phyloP scores from a whole-genome alignment of 2,797 vertebrate species.

The Microctenopoma steveboyesi region DNA sequence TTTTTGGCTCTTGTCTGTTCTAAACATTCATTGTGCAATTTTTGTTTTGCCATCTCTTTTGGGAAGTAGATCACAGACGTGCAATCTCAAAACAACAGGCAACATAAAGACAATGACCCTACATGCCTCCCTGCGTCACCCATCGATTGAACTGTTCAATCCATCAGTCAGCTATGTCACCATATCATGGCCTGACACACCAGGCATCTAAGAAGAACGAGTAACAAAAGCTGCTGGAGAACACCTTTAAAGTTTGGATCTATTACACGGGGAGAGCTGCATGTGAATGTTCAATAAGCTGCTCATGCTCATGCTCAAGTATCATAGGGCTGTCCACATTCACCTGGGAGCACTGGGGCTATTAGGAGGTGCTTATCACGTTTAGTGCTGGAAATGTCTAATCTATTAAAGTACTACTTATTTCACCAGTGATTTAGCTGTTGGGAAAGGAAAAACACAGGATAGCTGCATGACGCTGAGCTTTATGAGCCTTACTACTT shows the following conservation, averaged over 20 bases:
- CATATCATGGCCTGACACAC: neutral
- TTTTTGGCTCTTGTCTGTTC: neutral
- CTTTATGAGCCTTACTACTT: neutral
- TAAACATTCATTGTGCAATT: no score
- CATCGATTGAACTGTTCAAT: conserved; percentile 51
- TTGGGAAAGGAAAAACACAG: neutral
- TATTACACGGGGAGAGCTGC: conserved; percentile 25
- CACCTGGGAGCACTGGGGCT: conserved; percentile 17
- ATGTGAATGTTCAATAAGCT: conserved; percentile 34
- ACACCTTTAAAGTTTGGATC: conserved; percentile 13
- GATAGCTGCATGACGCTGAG: neutral
- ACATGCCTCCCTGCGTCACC: conserved; percentile 35
- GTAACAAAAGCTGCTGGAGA: conserved; percentile 10
- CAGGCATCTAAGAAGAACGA: neutral
- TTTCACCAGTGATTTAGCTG: conserved; percentile 13
- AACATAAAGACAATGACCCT: conserved; percentile 12
- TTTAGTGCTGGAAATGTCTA: conserved; percentile 4
- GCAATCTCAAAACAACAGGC: neutral
- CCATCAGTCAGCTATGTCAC: conserved; percentile 35
- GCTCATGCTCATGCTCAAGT: conserved; percentile 27
- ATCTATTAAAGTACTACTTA: conserved; percentile 15
- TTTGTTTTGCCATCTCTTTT: neutral
- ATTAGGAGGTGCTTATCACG: conserved; percentile 14
- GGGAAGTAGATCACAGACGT: neutral
- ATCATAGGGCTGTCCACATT: conserved; percentile 28